Conservation (phyloP, 2,113 vertebrate species). For the Rhineura floridana region DNA sequence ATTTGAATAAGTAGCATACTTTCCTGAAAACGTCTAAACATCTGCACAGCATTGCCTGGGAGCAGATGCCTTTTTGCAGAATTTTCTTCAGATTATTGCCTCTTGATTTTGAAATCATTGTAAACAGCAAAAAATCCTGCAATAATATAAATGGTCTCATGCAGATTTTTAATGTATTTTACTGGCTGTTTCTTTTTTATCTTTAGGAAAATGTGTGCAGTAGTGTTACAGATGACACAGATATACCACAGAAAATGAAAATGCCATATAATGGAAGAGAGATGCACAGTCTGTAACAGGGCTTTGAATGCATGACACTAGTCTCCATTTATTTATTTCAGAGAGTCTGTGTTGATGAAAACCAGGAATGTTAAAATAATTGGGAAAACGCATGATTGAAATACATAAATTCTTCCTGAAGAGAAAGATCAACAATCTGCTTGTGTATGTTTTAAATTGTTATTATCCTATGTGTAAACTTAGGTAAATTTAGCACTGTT, state of each 20-base stretch:
- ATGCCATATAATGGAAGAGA: neutral
- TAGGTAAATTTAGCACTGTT: neutral
- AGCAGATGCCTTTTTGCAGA: neutral
- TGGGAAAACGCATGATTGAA: neutral
- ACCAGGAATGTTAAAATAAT: neutral
- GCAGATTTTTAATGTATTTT: conserved; percentile 16
- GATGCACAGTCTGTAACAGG: neutral
- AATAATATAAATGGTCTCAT: neutral
- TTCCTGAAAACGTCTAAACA: neutral
- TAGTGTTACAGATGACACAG: neutral
- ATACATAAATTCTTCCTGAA: neutral
- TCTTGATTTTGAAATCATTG: neutral
- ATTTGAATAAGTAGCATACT: neutral
- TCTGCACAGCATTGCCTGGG: neutral
- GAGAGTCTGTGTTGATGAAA: neutral
- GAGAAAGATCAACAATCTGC: neutral
- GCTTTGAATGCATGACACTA: neutral
- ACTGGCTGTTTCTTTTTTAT: neutral
- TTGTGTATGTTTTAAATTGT: conserved; percentile 12
- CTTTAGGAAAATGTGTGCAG: neutral
- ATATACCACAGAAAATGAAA: conserved; percentile 21
- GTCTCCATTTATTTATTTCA: neutral
- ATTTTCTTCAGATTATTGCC: neutral
- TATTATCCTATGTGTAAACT: neutral
- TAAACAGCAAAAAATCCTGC: conserved; percentile 26